Percentiles rank a stretch among this genome's conserved stretches.
Conservation (phyloP, 2,113 vertebrate species). For the Ascaphus truei region DNA sequence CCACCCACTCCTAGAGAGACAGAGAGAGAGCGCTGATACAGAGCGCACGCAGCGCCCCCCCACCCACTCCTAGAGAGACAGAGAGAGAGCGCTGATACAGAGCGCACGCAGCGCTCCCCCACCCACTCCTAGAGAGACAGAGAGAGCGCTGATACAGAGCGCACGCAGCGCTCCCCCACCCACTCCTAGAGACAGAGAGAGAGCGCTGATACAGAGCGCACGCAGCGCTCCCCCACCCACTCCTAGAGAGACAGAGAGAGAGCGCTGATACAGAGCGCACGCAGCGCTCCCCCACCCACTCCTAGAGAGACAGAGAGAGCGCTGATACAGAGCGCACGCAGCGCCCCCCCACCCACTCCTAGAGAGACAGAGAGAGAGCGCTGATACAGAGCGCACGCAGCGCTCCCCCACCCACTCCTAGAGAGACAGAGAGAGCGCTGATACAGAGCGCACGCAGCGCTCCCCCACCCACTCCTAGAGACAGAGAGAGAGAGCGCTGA, state of each 20-base stretch:
- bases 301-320: constrained; percentile 54
- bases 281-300: constrained; percentile 97
- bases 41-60: constrained; percentile 96
- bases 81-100: constrained; percentile 27
- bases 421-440: not conserved
- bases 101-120: constrained; percentile 94
- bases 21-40: not conserved
- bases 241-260: constrained; percentile 61
- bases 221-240: constrained; percentile 96
- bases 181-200: constrained; percentile 73
- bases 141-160: constrained; percentile 54
- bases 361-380: not conserved
- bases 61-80: constrained; percentile 85
- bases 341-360: constrained; percentile 98
- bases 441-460: constrained; percentile 84
- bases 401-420: constrained; percentile 98
- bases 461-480: constrained; percentile 96
- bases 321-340: constrained; percentile 80
- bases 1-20: constrained; percentile 88
- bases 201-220: constrained; percentile 67
- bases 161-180: constrained; percentile 96
- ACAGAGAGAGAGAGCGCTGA: not conserved
- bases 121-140: constrained; percentile 85
- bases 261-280: constrained; percentile 74
- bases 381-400: constrained; percentile 80